These are phyloP conservation scores for Odontamblyopus lacepedii DNA, from an alignment of 2,797 vertebrate species.

Conservation along the genomic window DNA sequence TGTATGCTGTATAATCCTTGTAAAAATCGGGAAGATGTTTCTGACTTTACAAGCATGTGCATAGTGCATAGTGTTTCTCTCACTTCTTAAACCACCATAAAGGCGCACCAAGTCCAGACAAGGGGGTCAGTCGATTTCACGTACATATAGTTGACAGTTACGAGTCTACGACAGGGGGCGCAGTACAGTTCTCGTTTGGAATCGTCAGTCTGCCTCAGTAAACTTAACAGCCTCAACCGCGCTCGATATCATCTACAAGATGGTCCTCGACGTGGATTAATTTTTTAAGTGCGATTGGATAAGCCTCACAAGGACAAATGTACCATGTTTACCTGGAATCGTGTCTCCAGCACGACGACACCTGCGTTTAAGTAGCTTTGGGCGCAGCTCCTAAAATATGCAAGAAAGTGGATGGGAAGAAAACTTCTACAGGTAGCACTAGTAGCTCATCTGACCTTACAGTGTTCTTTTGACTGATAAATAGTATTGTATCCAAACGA, in stretches of 20 bases:
- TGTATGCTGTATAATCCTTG: not conserved
- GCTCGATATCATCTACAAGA: conserved; percentile 17
- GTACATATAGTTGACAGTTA: too few species aligned
- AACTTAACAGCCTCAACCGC: conserved; percentile 21
- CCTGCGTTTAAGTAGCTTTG: conserved; percentile 31
- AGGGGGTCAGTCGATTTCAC: not conserved
- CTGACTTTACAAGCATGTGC: not conserved
- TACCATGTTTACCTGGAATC: conserved; percentile 38
- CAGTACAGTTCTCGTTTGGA: conserved; percentile 33
- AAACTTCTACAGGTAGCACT: conserved; percentile 3
- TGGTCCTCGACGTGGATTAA: not conserved
- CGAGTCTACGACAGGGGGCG: conserved; percentile 52
- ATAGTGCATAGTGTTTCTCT: not conserved
- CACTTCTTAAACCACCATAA: not conserved
- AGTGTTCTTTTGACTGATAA: not conserved
- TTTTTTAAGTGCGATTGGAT: not conserved
- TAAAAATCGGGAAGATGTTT: too few species aligned
- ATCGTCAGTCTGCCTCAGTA: conserved; percentile 4
- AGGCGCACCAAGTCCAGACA: not conserved
- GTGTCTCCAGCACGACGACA: conserved; percentile 32
- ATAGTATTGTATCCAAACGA: not conserved
- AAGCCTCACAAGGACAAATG: not conserved
- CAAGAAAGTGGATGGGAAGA: conserved; percentile 20
- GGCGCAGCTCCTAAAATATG: conserved; percentile 14
- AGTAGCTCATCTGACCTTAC: conserved; percentile 27